These are phyloP conservation scores for Synanthedon andrenaeformis DNA, from an alignment of 2,888 invertebrate species.

Conservation along the genomic window DNA sequence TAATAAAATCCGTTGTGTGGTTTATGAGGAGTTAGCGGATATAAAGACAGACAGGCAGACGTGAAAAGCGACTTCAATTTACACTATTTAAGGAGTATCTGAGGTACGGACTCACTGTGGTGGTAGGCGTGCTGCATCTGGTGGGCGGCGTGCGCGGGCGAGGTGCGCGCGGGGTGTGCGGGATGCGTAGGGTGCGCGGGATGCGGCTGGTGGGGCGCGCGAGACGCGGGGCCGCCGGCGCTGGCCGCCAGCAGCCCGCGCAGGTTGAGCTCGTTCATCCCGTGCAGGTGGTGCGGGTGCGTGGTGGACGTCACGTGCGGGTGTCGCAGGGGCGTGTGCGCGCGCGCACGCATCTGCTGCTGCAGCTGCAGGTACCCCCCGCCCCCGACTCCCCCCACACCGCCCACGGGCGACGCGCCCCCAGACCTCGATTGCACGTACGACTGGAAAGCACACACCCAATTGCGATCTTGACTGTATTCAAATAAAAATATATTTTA, in stretches of 20 bases:
- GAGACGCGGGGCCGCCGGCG: slow-evolving; percentile 19
- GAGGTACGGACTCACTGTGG: slow-evolving; percentile 34
- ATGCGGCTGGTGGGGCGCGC: slow-evolving; percentile 12
- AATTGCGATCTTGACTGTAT: too few species aligned
- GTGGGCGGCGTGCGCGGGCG: neutral
- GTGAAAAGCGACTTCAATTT: too few species aligned
- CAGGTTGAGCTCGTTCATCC: slow-evolving; percentile 59
- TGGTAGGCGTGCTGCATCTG: slow-evolving; percentile 50
- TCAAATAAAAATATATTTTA: too few species aligned
- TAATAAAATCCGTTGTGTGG: too few species aligned
- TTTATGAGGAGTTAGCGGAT: too few species aligned
- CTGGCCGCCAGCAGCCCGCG: slow-evolving; percentile 55
- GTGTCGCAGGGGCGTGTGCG: slow-evolving; percentile 61
- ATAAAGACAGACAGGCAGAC: too few species aligned
- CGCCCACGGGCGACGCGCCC: slow-evolving; percentile 10
- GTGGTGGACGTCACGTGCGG: slow-evolving; percentile 75
- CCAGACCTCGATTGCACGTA: slow-evolving; percentile 27
- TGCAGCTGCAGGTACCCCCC: slow-evolving; percentile 15
- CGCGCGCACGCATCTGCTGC: slow-evolving; percentile 27
- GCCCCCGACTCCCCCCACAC: slow-evolving; percentile 15
- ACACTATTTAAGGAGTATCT: too few species aligned
- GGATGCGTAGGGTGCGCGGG: slow-evolving; percentile 9
- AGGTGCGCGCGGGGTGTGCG: slow-evolving; percentile 12
- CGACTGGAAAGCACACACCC: slow-evolving; percentile 23
- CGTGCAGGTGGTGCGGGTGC: slow-evolving; percentile 73